phyloP scores from a whole-genome alignment of 64 coral and sea anemone genomes.

The Catalaphyllia jardinei region DNA sequence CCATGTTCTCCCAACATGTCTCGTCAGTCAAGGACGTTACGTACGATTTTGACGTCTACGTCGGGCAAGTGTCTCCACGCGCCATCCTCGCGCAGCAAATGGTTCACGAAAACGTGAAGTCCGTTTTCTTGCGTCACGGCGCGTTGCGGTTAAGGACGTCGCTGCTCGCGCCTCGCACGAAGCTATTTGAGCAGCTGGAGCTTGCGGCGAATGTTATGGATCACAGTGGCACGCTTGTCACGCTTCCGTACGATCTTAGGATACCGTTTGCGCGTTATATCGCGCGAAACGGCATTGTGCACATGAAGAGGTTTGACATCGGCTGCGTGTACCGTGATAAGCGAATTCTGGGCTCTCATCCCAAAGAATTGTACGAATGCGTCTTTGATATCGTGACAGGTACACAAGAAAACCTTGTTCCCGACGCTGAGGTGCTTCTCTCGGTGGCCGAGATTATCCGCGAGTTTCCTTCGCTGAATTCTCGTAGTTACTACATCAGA shows the following conservation, averaged over 20 bases:
- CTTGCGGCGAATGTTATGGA: slow-evolving; percentile 78
- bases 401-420: slow-evolving; percentile 75
- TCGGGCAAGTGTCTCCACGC: slow-evolving; percentile 29
- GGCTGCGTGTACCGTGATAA: slow-evolving; percentile 90
- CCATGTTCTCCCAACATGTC: slow-evolving; percentile 80
- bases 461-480: slow-evolving; percentile 75
- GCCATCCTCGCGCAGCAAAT: slow-evolving; percentile 64
- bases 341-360: slow-evolving; percentile 75
- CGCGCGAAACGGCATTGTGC: slow-evolving; percentile 57
- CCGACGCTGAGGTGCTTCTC: slow-evolving; percentile 85
- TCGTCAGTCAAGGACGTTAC: slow-evolving; percentile 70
- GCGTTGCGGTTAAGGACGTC: slow-evolving; percentile 72
- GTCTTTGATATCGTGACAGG: slow-evolving; percentile 88
- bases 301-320: slow-evolving; percentile 84
- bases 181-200: slow-evolving; percentile 72
- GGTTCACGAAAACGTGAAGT: slow-evolving; percentile 72
- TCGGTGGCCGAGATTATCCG: slow-evolving; percentile 84
- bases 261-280: slow-evolving; percentile 92
- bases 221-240: slow-evolving; percentile 81
- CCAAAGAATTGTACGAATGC: slow-evolving; percentile 88
- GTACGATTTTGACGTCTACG: slow-evolving; percentile 79
- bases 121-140: slow-evolving; percentile 77
- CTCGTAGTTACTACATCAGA: slow-evolving; percentile 81
- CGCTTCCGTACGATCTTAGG: slow-evolving; percentile 85
- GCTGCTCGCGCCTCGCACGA: slow-evolving; percentile 69